Evolutionary conservation across 2,113 vertebrate genomes (phyloP).

Genomic region (Perognathus longimembris): DNA sequence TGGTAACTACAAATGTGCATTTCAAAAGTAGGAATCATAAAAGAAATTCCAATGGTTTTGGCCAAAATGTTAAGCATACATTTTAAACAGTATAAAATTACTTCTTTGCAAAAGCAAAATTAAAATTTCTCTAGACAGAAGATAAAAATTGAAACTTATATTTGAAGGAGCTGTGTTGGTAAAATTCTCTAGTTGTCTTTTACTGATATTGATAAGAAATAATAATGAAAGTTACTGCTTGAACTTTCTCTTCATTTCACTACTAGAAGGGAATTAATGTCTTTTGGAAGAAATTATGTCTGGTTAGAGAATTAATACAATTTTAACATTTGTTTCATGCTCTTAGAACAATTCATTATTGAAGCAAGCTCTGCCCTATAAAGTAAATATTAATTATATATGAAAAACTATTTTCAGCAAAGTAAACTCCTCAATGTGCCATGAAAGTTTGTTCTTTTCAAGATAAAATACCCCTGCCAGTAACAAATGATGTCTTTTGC

Average conservation of each 20-base stretch:
- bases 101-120: background rate
- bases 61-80: background rate
- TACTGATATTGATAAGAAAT: background rate
- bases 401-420: background rate
- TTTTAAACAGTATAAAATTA: background rate
- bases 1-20: background rate
- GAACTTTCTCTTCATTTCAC: conserved; percentile 33
- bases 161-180: background rate
- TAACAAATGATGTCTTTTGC: background rate
- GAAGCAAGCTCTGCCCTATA: background rate
- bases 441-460: background rate
- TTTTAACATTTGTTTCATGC: background rate
- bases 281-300: background rate
- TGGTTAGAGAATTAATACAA: background rate
- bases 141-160: background rate
- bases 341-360: background rate
- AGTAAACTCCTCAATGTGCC: background rate
- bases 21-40: conserved; percentile 1
- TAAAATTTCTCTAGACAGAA: background rate
- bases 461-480: background rate
- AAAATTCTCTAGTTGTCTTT: background rate
- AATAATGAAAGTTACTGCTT: background rate
- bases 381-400: background rate
- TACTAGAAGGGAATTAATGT: background rate
- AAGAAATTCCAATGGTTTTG: background rate